Evolutionary conservation across 2,113 vertebrate genomes (phyloP), one percentile per base, ranked within the genome.

Genomic region (Cisticola juncidis): DNA sequence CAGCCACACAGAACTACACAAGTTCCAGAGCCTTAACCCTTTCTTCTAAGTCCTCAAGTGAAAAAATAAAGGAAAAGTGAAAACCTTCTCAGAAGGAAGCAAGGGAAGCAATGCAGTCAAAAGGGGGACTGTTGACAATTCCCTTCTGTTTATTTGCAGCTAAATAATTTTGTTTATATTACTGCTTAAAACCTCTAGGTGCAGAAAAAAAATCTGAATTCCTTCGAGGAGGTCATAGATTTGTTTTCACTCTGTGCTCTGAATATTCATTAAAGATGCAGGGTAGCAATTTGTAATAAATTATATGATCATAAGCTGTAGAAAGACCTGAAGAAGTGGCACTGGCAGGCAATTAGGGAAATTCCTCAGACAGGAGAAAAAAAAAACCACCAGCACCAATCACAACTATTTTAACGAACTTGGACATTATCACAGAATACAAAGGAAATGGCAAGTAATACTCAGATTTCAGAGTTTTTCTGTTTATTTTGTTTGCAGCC

Each of bases 1-100:
- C 47, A 54, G n/a, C 23, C 53, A n/a, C 1, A 58, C 18, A 56
- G 44, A 83, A 28, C 66, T 25, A 33, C 0, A 0, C 1, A 12
- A 44, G 2, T 16, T 48, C 70, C 45, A 48, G 47, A 81, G 42
- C 35, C 16, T 77, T 14, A 40, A 62, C n/a, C 44, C 68, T 36
- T n/a, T 61, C 47, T 57, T 77, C 23, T 6, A 29, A 70, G 7
- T 29, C 42, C 13, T 22, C 40, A n/a, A 33, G 5, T 9, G 31
- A 45, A 85, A 68, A 62, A 42, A 18, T 24, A 80, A 69, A 86
- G n/a, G 25, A 33, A 83, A 86, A 62, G 18, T 29, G 31, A 89
- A 91, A 83, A 74, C 2, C 19, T 38, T 21, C 14, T 20, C 44
- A 40, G 48, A 58, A 57, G 20, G 45, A 71, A 57, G 17, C 11